These are phyloP conservation scores for Hyposoter didymator DNA, from an alignment of 2,888 invertebrate genomes.

Conservation along the genomic window DNA sequence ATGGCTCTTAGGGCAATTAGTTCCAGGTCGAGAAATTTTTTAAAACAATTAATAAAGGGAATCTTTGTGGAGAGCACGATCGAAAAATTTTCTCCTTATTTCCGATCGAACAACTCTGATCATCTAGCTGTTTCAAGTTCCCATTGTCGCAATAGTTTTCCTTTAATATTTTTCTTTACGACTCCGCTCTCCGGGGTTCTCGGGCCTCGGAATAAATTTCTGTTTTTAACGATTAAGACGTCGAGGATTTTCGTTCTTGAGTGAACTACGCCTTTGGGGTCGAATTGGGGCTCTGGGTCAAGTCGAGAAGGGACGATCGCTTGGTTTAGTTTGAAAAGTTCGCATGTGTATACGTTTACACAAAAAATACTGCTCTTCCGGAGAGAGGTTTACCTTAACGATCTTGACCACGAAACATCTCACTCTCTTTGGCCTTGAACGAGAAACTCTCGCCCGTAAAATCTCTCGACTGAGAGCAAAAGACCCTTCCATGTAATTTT, in stretches of 20 bases:
- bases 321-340: neutral
- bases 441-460: slow-evolving; percentile 39
- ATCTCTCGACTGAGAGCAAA: neutral
- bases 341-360: neutral
- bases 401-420: slow-evolving; percentile 52
- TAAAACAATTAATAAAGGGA: neutral
- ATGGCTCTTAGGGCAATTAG: slow-evolving; percentile 35
- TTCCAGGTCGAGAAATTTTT: slow-evolving; percentile 25
- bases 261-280: slow-evolving; percentile 22
- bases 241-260: slow-evolving; percentile 10
- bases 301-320: slow-evolving; percentile 15
- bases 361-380: slow-evolving; percentile 4
- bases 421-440: slow-evolving; percentile 62
- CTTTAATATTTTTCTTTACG: neutral
- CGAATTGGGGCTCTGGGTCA: slow-evolving; percentile 56
- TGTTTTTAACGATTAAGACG: slow-evolving; percentile 26
- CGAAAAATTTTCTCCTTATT: neutral
- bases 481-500: slow-evolving; percentile 20
- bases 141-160: neutral
- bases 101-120: neutral
- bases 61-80: neutral
- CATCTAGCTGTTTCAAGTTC: neutral
- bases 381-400: slow-evolving; percentile 32
- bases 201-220: neutral
- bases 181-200: neutral